A percentile compares a stretch with the other conserved stretches of the same genome.
phyloP scores from a whole-genome alignment of 1,140 invertebrate species.

The Pissodes strobi region DNA sequence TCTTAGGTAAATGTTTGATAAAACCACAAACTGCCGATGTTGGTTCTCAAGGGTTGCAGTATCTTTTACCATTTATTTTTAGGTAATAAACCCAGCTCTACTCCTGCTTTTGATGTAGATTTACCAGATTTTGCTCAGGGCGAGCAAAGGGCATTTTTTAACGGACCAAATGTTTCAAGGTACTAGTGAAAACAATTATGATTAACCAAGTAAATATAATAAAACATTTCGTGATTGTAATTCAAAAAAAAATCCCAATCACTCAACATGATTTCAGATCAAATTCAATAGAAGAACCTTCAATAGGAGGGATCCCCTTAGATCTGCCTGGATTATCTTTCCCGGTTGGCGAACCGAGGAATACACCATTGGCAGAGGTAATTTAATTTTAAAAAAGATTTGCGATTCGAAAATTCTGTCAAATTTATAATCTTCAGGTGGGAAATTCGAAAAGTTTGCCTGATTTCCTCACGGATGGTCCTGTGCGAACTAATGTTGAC shows the following conservation, averaged over 20 bases:
- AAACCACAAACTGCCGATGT: too few relatives aligned
- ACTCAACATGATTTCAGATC: slow-evolving; percentile 1
- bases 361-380: slow-evolving; percentile 43
- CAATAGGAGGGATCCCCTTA: slow-evolving; percentile 29
- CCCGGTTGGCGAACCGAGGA: slow-evolving; percentile 41
- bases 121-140: slow-evolving; percentile 35
- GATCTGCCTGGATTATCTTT: slow-evolving; percentile 39
- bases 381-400: neutral
- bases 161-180: slow-evolving; percentile 22
- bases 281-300: slow-evolving; percentile 14
- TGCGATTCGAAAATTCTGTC: neutral
- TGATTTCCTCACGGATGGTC: slow-evolving; percentile 74
- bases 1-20: slow-evolving; percentile 53
- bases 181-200: neutral
- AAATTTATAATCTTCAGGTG: slow-evolving; percentile 37
- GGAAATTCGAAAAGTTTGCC: slow-evolving; percentile 68
- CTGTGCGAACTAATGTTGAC: slow-evolving; percentile 58
- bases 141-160: slow-evolving; percentile 39
- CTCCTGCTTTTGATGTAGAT: slow-evolving; percentile 5
- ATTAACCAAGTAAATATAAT: neutral
- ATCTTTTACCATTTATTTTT: too few relatives aligned
- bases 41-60: too few relatives aligned
- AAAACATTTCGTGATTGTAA: neutral
- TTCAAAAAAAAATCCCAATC: neutral
- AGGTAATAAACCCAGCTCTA: neutral